Percentiles rank a stretch among this genome's conserved stretches.
These are phyloP conservation scores for Amblyopsis hoosieri DNA, from an alignment of 2,797 vertebrate genomes.

Conservation along the genomic window DNA sequence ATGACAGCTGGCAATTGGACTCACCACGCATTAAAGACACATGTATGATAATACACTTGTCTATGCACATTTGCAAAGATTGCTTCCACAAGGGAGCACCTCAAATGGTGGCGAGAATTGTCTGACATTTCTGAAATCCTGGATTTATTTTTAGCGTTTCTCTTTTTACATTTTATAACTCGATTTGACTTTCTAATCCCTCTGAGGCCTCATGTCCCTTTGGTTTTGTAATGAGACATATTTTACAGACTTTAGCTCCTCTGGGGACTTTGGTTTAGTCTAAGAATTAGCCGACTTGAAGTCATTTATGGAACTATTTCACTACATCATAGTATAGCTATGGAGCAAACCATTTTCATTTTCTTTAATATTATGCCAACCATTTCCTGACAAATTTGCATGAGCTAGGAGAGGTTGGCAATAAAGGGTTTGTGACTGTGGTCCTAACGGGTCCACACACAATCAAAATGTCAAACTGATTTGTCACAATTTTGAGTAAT, in stretches of 20 bases:
- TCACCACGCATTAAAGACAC: constrained; percentile 65
- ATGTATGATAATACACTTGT: constrained; percentile 67
- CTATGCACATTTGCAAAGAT: constrained; percentile 56
- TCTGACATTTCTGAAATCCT: constrained; percentile 54
- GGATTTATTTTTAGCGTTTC: constrained; percentile 50
- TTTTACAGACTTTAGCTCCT: constrained; percentile 60
- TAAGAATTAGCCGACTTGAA: constrained; percentile 69
- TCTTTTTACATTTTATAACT: constrained; percentile 47
- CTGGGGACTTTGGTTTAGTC: constrained; percentile 60
- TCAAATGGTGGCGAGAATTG: constrained; percentile 47
- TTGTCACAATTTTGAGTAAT: constrained; percentile 47
- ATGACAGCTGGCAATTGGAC: constrained; percentile 61
- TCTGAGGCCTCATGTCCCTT: constrained; percentile 39
- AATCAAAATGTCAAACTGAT: constrained; percentile 48
- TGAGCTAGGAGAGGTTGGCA: constrained; percentile 57
- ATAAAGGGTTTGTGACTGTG: constrained; percentile 57
- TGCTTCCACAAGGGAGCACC: constrained; percentile 55
- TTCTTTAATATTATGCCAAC: constrained; percentile 68
- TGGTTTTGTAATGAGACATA: constrained; percentile 52
- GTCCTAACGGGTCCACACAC: constrained; percentile 48
- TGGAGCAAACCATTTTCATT: constrained; percentile 45
- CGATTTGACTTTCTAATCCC: constrained; percentile 51
- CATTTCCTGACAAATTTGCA: constrained; percentile 61
- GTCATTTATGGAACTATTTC: constrained; percentile 68
- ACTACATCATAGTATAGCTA: constrained; percentile 49